Percentiles rank a stretch among this genome's conserved stretches.
Evolutionary conservation across 2,888 invertebrate genomes (phyloP).

Genomic region (Scaptomyza flava): DNA sequence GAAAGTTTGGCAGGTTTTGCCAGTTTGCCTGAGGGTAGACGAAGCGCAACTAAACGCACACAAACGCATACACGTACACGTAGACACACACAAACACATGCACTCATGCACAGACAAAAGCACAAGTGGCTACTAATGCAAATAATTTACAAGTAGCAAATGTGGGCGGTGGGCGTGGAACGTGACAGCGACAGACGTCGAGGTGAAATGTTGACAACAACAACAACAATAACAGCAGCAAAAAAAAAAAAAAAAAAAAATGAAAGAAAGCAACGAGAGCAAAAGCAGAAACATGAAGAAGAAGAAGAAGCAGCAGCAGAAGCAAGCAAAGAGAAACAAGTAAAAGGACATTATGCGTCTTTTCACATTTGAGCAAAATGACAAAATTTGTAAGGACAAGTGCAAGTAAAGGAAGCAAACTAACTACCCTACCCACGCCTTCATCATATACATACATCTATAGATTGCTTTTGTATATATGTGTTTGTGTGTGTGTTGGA

Average conservation of each 20-base stretch:
- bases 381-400: conserved; percentile 81
- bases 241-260: conserved; percentile 54
- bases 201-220: conserved; percentile 74
- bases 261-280: conserved; percentile 41
- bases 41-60: conserved; percentile 63
- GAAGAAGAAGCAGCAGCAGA: conserved; percentile 10
- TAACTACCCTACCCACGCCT: background rate
- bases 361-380: conserved; percentile 81
- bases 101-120: conserved; percentile 38
- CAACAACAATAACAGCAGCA: conserved; percentile 38
- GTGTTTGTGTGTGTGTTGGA: conserved; percentile 22
- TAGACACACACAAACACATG: conserved; percentile 11
- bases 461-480: conserved; percentile 2
- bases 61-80: conserved; percentile 16
- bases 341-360: conserved; percentile 80
- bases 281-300: conserved; percentile 5
- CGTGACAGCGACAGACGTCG: conserved; percentile 61
- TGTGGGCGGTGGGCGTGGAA: conserved; percentile 65
- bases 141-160: conserved; percentile 82
- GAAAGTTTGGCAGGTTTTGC: conserved; percentile 39
- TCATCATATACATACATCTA: conserved; percentile 15
- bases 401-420: conserved; percentile 73
- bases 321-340: conserved; percentile 34
- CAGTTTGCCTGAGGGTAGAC: conserved; percentile 51
- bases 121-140: conserved; percentile 83